A percentile compares a stretch with the other conserved stretches of the same genome.
phyloP scores from a whole-genome alignment of 2,797 vertebrate genomes.

The Tachyglossus aculeatus region DNA sequence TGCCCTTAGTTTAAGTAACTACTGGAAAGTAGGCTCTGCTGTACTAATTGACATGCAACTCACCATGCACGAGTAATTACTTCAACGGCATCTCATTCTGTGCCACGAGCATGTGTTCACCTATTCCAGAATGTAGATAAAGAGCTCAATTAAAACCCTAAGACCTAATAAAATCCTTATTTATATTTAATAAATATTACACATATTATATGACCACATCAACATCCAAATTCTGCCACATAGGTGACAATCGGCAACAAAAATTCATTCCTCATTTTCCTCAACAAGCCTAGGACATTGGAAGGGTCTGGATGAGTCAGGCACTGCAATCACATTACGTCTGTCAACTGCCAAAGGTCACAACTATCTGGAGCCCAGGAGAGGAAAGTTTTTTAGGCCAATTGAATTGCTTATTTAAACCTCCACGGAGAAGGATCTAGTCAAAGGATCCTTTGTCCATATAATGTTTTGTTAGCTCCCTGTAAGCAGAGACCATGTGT shows the following conservation, averaged over 20 bases:
- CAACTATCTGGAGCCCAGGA: background rate
- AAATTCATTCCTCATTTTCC: background rate
- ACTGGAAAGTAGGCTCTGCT: background rate
- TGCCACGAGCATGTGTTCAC: conserved; percentile 18
- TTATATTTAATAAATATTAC: background rate
- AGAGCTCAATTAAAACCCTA: conserved; percentile 24
- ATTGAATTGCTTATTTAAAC: background rate
- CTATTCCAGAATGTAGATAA: conserved; percentile 15
- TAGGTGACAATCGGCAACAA: background rate
- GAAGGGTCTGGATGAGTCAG: background rate
- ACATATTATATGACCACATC: background rate
- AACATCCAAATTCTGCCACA: conserved; percentile 28
- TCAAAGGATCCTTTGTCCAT: no score
- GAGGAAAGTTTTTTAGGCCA: conserved; percentile 17
- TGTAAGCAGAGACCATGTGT: no score
- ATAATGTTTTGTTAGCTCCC: no score
- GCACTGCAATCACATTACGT: no score
- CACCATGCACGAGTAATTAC: conserved; percentile 5
- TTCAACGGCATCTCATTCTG: conserved; percentile 32
- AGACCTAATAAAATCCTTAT: conserved; percentile 34
- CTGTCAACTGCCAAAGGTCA: background rate
- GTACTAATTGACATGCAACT: conserved; percentile 42
- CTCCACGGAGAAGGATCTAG: background rate
- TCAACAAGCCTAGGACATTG: background rate
- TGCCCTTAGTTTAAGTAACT: background rate